phyloP scores from a whole-genome alignment of 2,113 vertebrate genomes.

The Rhinopomastus cyanomelas region DNA sequence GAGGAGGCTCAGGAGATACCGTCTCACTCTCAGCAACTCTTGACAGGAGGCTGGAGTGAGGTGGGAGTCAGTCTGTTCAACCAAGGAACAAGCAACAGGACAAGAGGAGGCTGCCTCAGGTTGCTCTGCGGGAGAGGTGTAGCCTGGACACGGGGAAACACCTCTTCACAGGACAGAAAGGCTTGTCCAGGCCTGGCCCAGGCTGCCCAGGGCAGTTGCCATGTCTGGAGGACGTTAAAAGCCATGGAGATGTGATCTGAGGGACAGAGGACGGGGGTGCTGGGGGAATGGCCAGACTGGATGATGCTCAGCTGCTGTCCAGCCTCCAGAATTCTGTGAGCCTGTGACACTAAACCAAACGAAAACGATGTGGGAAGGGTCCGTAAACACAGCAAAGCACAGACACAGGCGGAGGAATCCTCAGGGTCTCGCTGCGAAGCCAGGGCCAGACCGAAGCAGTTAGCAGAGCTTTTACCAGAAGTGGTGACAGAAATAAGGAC shows the following conservation, averaged over 20 bases:
- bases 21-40: too few relatives aligned
- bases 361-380: background rate
- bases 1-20: too few relatives aligned
- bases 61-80: too few relatives aligned
- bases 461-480: background rate
- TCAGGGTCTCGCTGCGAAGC: background rate
- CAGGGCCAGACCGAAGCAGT: background rate
- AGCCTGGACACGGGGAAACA: too few relatives aligned
- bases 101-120: fast-evolving
- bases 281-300: background rate
- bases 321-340: background rate
- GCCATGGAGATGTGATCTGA: too few relatives aligned
- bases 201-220: background rate
- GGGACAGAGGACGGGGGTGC: too few relatives aligned
- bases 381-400: background rate
- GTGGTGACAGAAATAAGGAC: background rate
- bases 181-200: background rate
- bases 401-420: background rate
- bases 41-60: too few relatives aligned
- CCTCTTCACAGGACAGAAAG: background rate
- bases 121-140: background rate
- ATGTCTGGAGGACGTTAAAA: background rate
- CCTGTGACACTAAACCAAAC: background rate
- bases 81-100: background rate
- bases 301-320: background rate